Evolutionary conservation across 2,113 vertebrate species (phyloP), one percentile per base, ranked within the genome.

Genomic region (Caloenas nicobarica): DNA sequence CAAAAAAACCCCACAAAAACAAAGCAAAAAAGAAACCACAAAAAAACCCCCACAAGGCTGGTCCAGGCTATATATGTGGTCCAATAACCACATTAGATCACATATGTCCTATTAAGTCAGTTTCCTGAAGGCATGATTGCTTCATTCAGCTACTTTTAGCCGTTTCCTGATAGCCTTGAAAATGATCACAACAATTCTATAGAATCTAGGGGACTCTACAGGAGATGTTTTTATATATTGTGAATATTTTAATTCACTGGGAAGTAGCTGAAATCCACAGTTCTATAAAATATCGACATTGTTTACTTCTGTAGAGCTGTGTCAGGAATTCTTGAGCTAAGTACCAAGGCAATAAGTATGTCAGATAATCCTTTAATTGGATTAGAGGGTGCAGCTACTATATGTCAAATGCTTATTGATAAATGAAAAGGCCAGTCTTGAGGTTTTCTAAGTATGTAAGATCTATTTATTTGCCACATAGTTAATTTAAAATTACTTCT

Each of bases 301-400:
- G 36, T 66, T 96, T 84, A 86, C 36, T 56, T 89, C 86, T 91
- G 60, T 40, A 91, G 48, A 53, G 54, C 18, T 94, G 65, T 81
- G 65, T 96, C 79, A 97, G 78, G 82, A 96, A 95, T 95, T 96
- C 89, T 95, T 93, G 82, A 94, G 38, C 48, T 78, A 58, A 25
- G 31, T 93, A 94, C 29, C 76, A 95, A 94, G 83, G 76, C 77
- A 96, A 16, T 93, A 86, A 96, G 46, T 87, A 56, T 94, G 73
- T 95, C 88, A 96, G 89, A 96, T 94, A 97, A 97, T 90, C 74
- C 86, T 97, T 95, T 98, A 98, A 98, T 97, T 97, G 97, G 88
- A 97, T 97, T 96, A 97, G 65, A 91, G 28, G 23, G 36, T 92
- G 14, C 51, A 96, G 53, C 80, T 96, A 95, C 88, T 97, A 46